phyloP scores from a whole-genome alignment of 2,113 vertebrate species.

The Hippolais icterina region DNA sequence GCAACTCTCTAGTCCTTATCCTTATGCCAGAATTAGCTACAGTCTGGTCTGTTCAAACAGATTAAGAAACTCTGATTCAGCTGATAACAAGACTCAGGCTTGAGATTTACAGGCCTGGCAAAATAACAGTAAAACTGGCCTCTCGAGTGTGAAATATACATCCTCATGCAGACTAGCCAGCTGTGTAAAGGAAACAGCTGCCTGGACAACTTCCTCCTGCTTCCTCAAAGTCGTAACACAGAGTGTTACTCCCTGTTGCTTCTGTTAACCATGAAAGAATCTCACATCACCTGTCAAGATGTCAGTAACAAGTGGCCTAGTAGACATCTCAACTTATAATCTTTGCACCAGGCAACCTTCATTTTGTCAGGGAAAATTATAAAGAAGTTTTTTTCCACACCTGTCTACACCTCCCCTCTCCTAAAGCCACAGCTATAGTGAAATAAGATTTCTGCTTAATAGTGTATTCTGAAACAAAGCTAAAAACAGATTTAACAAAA shows the following conservation, averaged over 20 bases:
- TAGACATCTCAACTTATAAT: background rate
- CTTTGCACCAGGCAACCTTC: background rate
- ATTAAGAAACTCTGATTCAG: background rate
- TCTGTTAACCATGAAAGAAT: background rate
- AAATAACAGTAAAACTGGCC: background rate
- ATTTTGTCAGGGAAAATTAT: background rate
- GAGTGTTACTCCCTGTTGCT: background rate
- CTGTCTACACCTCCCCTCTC: accelerated
- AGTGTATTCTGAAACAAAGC: background rate
- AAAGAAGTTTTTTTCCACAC: background rate
- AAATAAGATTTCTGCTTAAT: background rate
- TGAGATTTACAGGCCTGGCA: background rate
- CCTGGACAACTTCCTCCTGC: background rate
- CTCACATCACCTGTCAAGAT: background rate
- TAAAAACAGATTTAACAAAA: background rate
- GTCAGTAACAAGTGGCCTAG: background rate
- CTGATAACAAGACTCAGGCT: background rate
- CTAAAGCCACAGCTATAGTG: background rate
- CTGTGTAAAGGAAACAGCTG: background rate
- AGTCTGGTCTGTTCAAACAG: background rate
- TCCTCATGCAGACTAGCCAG: background rate
- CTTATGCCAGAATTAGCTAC: background rate
- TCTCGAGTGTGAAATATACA: background rate
- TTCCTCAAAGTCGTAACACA: background rate
- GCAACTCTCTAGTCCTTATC: background rate